Percentiles rank a stretch among this genome's conserved stretches.
These are phyloP conservation scores for Ectemnius continuus DNA, from an alignment of 2,888 invertebrate genomes.

Conservation along the genomic window DNA sequence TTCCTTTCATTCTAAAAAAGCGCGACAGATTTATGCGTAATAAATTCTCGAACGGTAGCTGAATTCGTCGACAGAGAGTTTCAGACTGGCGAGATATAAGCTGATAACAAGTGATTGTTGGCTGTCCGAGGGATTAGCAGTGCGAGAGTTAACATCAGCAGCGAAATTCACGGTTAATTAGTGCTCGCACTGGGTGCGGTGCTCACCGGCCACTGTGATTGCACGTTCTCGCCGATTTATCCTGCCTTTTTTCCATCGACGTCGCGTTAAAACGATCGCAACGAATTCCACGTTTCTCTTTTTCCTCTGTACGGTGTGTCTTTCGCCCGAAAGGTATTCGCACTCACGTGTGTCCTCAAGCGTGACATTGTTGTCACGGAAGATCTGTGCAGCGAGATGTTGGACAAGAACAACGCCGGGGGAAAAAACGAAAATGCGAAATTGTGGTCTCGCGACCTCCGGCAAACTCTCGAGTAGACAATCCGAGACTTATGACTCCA, in stretches of 20 bases:
- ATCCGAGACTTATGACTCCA: no score
- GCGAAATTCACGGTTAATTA: background rate
- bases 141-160: background rate
- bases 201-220: background rate
- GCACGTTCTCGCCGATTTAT: conserved; percentile 21
- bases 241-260: conserved; percentile 1
- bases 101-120: background rate
- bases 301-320: conserved; percentile 27
- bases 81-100: no score
- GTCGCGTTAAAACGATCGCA: conserved; percentile 13
- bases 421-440: background rate
- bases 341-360: conserved; percentile 12
- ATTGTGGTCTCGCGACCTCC: conserved; percentile 2
- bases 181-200: background rate
- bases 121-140: background rate
- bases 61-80: no score
- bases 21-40: no score
- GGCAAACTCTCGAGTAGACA: background rate
- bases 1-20: no score
- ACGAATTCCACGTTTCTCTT: conserved; percentile 21
- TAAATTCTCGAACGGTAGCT: no score
- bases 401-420: conserved; percentile 1
- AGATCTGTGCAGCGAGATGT: conserved; percentile 7
- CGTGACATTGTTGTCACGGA: conserved; percentile 17
- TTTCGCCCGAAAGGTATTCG: no score